These are phyloP conservation scores for Andrena bicolor DNA, from an alignment of 2,888 invertebrate species.

Conservation along the genomic window DNA sequence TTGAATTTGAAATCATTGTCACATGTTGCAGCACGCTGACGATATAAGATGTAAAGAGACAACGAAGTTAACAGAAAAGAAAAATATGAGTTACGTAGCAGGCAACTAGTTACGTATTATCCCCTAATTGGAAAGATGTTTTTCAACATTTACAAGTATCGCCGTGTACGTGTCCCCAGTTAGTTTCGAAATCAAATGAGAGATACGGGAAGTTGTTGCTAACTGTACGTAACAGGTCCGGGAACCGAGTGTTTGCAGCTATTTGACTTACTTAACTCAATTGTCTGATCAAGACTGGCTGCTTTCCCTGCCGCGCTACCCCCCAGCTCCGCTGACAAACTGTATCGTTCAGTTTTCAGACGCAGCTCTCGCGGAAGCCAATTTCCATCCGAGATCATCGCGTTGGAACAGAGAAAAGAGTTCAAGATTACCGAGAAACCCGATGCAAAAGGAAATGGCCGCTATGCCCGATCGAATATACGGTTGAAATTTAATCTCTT, in stretches of 20 bases:
- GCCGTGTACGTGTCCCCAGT: neutral
- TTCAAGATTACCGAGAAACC: conserved; percentile 28
- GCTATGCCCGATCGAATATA: conserved; percentile 41
- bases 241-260: conserved; percentile 56
- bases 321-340: conserved; percentile 30
- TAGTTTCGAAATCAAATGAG: conserved; percentile 39
- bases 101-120: neutral
- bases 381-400: conserved; percentile 33
- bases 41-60: no score
- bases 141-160: neutral
- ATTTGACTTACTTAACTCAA: conserved; percentile 78
- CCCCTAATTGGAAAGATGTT: neutral
- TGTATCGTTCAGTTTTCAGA: conserved; percentile 48
- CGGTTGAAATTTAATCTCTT: conserved; percentile 48
- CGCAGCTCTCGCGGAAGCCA: conserved; percentile 2
- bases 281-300: conserved; percentile 71
- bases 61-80: no score
- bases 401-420: conserved; percentile 21
- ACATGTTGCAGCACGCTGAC: no score
- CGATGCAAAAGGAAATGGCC: conserved; percentile 30
- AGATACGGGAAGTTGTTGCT: conserved; percentile 23
- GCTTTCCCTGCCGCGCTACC: conserved; percentile 45
- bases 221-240: conserved; percentile 44
- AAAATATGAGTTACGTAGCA: neutral
- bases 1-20: no score